Evolutionary conservation across 1,140 invertebrate species (phyloP), one percentile per base, ranked within the genome.

Genomic region (Tetraneura akinire): DNA sequence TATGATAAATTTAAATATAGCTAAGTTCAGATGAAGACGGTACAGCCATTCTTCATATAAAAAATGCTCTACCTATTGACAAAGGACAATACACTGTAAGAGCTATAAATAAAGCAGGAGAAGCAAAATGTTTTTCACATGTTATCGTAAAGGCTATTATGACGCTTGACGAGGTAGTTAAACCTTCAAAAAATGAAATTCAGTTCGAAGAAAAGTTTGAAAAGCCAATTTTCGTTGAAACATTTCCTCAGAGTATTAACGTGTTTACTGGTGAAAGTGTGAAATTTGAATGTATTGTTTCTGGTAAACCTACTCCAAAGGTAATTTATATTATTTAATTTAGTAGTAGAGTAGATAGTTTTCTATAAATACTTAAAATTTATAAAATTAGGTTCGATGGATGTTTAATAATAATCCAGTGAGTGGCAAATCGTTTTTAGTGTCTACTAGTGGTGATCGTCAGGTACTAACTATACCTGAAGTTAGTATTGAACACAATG

Each of bases 71-170:
- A 11, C 87, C 88, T 2, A 88, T 90, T 68, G 91, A 94, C 83
- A 90, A 91, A 83, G 92, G 93, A 4, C 91, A 93, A 74, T 94
- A 94, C 83, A 91, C 91, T 0, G 91, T 91, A 0, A 91, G 92
- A 84, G 93, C 93, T 0, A 87, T 86, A 1, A 94, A 94, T 85
- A 83, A 86, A 23, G 86, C 88, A 26, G 93, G 93, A n/a, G 92
- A 94, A 82, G 92, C 91, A 0, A 93, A 93, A 84, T 92, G 92
- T 83, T 93, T 94, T 81, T 91, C 92, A 0, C 91, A 92, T 82
- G 83, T 95, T 4, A 92, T 92, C 57, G 91, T 93, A 0, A 91
- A 91, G 85, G 87, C 88, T 0, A 78, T 83, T 74, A 78, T 81
- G 29, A 82, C 82, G 1, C 80, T 81, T 49, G 82, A 83, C 13